phyloP scores from a whole-genome alignment of 2,888 invertebrate genomes.

The Drosophila aldrichi region DNA sequence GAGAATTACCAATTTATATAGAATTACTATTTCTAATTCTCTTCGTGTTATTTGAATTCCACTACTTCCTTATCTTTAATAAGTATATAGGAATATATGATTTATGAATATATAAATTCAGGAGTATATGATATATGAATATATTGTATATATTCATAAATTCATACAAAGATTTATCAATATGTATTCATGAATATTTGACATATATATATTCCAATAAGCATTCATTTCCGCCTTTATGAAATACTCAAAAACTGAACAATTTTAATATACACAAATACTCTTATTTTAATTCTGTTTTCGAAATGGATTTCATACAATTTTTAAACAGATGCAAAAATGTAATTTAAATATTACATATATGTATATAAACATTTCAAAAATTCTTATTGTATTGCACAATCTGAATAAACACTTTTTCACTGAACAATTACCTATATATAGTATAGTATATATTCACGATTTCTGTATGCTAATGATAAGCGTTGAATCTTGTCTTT shows the following conservation, averaged over 20 bases:
- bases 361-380: not conserved
- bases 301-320: not conserved
- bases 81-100: too few relatives aligned
- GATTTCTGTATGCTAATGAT: conserved; percentile 3
- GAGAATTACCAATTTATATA: not conserved
- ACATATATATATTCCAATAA: not conserved
- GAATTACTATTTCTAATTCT: not conserved
- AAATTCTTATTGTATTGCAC: not conserved
- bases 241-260: not conserved
- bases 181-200: too few relatives aligned
- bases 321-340: not conserved
- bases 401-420: not conserved
- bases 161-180: too few relatives aligned
- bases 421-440: not conserved
- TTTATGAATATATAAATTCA: too few relatives aligned
- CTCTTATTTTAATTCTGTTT: not conserved
- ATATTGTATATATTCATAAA: too few relatives aligned
- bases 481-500: not conserved
- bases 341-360: not conserved
- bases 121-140: too few relatives aligned
- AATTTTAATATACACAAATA: not conserved
- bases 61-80: too few relatives aligned
- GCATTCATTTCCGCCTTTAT: not conserved
- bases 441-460: not conserved
- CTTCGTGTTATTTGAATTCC: too few relatives aligned